These are phyloP conservation scores for western clawed frog (Xenopus tropicalis) DNA, from an alignment of 2,113 vertebrate genomes.

Conservation along the genomic window DNA sequence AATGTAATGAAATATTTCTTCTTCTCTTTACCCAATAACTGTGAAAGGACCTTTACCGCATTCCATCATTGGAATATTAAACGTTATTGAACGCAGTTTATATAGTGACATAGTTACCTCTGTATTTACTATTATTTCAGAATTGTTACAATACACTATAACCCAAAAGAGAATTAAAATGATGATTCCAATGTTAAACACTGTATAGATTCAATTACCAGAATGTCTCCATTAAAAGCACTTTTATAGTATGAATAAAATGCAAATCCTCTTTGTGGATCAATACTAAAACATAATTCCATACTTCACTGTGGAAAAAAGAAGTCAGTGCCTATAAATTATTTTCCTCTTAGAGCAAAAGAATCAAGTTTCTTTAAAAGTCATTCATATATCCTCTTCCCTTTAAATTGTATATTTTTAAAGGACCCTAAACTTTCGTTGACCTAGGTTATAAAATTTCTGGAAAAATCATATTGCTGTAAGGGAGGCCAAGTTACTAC, in stretches of 20 bases:
- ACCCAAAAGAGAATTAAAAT: conserved; percentile 74
- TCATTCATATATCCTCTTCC: not conserved
- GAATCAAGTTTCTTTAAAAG: not conserved
- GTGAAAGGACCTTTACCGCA: conserved; percentile 67
- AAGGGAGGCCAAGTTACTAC: too few species aligned
- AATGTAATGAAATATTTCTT: conserved; percentile 74
- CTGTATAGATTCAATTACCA: conserved; percentile 76
- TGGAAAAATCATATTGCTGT: too few species aligned
- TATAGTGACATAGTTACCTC: conserved; percentile 60
- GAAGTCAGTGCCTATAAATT: conserved; percentile 68
- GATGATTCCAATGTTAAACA: conserved; percentile 70
- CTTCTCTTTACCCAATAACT: conserved; percentile 46
- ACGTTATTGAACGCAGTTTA: conserved; percentile 56
- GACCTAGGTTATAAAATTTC: not conserved
- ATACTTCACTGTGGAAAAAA: conserved; percentile 64
- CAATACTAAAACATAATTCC: conserved; percentile 74
- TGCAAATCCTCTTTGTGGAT: conserved; percentile 74
- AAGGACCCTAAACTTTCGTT: not conserved
- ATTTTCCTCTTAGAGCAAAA: conserved; percentile 43
- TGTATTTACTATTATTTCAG: conserved; percentile 56
- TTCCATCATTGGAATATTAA: conserved; percentile 68
- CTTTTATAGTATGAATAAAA: conserved; percentile 79
- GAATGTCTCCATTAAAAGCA: conserved; percentile 72
- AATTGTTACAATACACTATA: conserved; percentile 68
- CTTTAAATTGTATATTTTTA: not conserved